Evolutionary conservation across 2,888 invertebrate species (phyloP).

Genomic region (Ormyrus labotus): DNA sequence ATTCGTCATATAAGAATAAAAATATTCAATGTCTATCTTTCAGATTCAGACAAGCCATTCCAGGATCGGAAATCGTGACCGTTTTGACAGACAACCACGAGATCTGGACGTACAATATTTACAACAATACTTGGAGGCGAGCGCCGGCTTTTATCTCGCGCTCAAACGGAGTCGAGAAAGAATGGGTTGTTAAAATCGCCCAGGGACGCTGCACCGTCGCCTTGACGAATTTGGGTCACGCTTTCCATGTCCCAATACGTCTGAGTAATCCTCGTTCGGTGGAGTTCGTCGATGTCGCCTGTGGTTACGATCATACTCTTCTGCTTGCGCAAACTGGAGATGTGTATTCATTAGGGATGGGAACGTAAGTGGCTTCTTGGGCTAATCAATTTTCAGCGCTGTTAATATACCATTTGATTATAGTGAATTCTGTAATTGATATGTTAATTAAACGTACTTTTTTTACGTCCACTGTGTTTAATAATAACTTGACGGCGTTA

Average conservation of each 20-base stretch:
- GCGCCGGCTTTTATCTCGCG: slow-evolving; percentile 64
- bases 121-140: slow-evolving; percentile 66
- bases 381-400: too few species aligned
- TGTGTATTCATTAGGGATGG: slow-evolving; percentile 90
- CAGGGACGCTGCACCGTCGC: slow-evolving; percentile 66
- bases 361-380: slow-evolving; percentile 80
- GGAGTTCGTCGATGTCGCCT: slow-evolving; percentile 81
- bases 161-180: slow-evolving; percentile 58
- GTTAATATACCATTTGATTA: too few species aligned
- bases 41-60: slow-evolving; percentile 65
- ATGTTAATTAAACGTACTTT: too few species aligned
- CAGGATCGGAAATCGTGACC: slow-evolving; percentile 65
- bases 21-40: not conserved
- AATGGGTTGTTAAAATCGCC: slow-evolving; percentile 66
- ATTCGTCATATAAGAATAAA: too few species aligned
- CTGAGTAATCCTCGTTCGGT: slow-evolving; percentile 78
- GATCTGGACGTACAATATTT: slow-evolving; percentile 69
- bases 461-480: too few species aligned
- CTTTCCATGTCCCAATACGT: slow-evolving; percentile 81
- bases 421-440: too few species aligned
- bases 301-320: slow-evolving; percentile 90
- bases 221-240: slow-evolving; percentile 76
- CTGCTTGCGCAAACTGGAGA: slow-evolving; percentile 83
- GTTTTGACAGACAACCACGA: slow-evolving; percentile 64
- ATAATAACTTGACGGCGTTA: too few species aligned